These are phyloP conservation scores for Cactoblastis cactorum DNA, from an alignment of 2,888 invertebrate species.

Conservation along the genomic window DNA sequence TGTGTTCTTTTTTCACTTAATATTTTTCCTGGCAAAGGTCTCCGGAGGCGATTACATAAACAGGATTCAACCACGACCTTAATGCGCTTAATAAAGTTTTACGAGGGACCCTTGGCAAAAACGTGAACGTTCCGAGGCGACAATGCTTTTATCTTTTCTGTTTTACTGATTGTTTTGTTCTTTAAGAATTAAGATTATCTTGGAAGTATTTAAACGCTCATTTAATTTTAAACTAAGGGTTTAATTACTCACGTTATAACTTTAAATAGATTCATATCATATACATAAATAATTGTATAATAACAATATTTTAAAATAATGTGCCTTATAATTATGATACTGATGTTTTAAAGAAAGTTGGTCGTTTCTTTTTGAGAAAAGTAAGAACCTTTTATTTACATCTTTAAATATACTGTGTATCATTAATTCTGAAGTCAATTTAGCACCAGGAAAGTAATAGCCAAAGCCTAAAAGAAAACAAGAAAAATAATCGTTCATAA, in stretches of 20 bases:
- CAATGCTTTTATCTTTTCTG: slow-evolving; percentile 77
- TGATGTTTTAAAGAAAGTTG: too few species aligned
- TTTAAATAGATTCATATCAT: background rate
- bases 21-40: slow-evolving; percentile 75
- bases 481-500: background rate
- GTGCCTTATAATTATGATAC: too few species aligned
- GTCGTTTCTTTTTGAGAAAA: too few species aligned
- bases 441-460: too few species aligned
- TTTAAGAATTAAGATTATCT: slow-evolving; percentile 58
- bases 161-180: slow-evolving; percentile 72
- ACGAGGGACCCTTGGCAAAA: slow-evolving; percentile 75
- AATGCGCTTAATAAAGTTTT: slow-evolving; percentile 79
- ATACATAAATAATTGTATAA: too few species aligned
- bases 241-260: background rate
- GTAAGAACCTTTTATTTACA: too few species aligned
- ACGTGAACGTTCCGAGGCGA: slow-evolving; percentile 75
- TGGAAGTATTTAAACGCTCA: slow-evolving; percentile 9
- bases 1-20: slow-evolving; percentile 76
- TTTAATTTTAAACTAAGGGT: background rate
- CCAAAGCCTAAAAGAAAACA: too few species aligned
- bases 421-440: too few species aligned
- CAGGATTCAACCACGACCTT: slow-evolving; percentile 79
- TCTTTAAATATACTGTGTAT: too few species aligned
- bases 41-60: slow-evolving; percentile 77
- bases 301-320: too few species aligned